phyloP scores from a whole-genome alignment of 2,113 vertebrate genomes.

The Hippocampus mohnikei region DNA sequence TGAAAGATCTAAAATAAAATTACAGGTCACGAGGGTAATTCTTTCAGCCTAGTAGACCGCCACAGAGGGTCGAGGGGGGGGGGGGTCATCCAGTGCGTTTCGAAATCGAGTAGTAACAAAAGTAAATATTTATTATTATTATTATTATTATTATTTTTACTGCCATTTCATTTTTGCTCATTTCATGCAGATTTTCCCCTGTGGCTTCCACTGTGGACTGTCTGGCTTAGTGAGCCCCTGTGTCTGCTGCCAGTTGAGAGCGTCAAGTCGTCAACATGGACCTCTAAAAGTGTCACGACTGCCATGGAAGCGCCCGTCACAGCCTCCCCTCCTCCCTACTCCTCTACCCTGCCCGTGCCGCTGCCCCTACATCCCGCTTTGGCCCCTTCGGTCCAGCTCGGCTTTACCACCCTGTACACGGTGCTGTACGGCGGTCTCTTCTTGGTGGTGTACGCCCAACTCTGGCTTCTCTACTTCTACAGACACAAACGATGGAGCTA shows the following conservation, averaged over 20 bases:
- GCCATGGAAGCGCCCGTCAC: slow-evolving; percentile 45
- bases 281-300: neutral
- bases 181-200: too few species aligned
- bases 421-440: slow-evolving; percentile 77
- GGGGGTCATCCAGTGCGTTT: too few species aligned
- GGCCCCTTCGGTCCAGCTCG: slow-evolving; percentile 79
- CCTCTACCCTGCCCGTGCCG: slow-evolving; percentile 45
- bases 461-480: slow-evolving; percentile 80
- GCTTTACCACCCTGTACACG: slow-evolving; percentile 81
- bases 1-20: too few species aligned
- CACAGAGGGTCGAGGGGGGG: too few species aligned
- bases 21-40: too few species aligned
- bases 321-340: slow-evolving; percentile 27
- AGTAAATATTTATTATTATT: too few species aligned
- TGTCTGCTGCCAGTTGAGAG: neutral
- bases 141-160: too few species aligned
- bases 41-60: too few species aligned
- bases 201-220: too few species aligned
- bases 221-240: too few species aligned
- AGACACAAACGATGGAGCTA: slow-evolving; percentile 84
- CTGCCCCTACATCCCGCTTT: slow-evolving; percentile 77
- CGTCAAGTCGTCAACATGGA: slow-evolving; percentile 17
- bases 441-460: slow-evolving; percentile 79
- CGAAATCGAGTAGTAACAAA: too few species aligned
- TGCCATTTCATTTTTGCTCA: too few species aligned